Conservation (phyloP, 2,113 vertebrate genomes). For the Vidua macroura region DNA sequence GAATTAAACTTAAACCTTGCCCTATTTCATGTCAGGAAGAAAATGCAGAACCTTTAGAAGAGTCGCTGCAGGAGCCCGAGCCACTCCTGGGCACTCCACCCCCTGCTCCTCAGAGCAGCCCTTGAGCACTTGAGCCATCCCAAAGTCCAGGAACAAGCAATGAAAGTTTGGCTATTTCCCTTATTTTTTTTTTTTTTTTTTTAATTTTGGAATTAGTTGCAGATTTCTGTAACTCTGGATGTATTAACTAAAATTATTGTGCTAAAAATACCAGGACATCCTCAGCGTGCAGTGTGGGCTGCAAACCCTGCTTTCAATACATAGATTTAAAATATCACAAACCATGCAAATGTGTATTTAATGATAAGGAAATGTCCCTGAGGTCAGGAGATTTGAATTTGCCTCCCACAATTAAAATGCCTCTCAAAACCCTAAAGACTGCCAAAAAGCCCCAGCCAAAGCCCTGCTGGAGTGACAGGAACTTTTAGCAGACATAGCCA, state of each 20-base stretch:
- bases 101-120: background rate
- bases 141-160: background rate
- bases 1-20: background rate
- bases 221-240: background rate
- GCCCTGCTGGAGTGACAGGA: background rate
- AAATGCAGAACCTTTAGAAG: background rate
- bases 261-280: constrained; percentile 14
- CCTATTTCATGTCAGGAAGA: background rate
- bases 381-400: background rate
- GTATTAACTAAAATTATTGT: background rate
- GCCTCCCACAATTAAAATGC: background rate
- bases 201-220: background rate
- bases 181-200: background rate
- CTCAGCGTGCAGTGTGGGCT: background rate
- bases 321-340: background rate
- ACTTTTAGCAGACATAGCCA: background rate
- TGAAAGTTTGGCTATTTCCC: background rate
- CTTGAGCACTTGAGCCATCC: background rate
- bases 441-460: background rate
- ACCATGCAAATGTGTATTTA: background rate
- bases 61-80: background rate
- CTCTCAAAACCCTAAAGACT: background rate
- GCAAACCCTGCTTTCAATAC: background rate
- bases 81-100: background rate
- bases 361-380: background rate